Percentiles rank a stretch among this genome's conserved stretches.
Evolutionary conservation across 2,888 invertebrate genomes (phyloP).

Genomic region (Ichneumoninae sp.): DNA sequence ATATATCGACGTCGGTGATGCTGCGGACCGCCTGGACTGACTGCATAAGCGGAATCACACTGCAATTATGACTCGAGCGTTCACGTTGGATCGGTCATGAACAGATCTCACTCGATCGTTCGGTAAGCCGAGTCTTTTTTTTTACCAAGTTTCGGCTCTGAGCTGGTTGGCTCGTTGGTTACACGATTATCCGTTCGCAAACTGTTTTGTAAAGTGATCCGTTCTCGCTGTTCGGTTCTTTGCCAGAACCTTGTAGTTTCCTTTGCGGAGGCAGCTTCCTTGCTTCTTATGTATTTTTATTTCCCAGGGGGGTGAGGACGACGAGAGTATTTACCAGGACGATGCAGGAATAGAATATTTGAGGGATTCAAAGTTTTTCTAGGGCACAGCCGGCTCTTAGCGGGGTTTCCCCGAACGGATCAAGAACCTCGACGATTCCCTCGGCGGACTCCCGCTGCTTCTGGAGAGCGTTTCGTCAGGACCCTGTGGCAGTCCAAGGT

Average conservation of each 20-base stretch:
- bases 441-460: constrained; percentile 55
- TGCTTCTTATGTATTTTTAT: constrained; percentile 34
- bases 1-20: constrained; percentile 17
- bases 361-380: constrained; percentile 55
- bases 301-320: constrained; percentile 45
- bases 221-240: constrained; percentile 13
- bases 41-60: neutral
- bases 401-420: constrained; percentile 57
- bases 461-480: constrained; percentile 31
- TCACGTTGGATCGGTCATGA: constrained; percentile 1
- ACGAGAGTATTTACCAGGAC: constrained; percentile 6
- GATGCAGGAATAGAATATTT: constrained; percentile 37
- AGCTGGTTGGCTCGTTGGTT: neutral
- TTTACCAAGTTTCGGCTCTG: neutral
- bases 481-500: neutral
- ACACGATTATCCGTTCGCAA: neutral
- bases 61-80: neutral
- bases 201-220: constrained; percentile 4
- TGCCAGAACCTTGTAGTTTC: constrained; percentile 8
- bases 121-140: neutral
- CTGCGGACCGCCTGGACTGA: neutral
- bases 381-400: constrained; percentile 45
- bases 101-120: neutral
- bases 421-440: constrained; percentile 40
- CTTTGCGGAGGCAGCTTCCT: neutral